Percentiles rank a stretch among this genome's conserved stretches.
phyloP scores from a whole-genome alignment of 1,140 invertebrate genomes.

The Leptinotarsa undecemlineata region DNA sequence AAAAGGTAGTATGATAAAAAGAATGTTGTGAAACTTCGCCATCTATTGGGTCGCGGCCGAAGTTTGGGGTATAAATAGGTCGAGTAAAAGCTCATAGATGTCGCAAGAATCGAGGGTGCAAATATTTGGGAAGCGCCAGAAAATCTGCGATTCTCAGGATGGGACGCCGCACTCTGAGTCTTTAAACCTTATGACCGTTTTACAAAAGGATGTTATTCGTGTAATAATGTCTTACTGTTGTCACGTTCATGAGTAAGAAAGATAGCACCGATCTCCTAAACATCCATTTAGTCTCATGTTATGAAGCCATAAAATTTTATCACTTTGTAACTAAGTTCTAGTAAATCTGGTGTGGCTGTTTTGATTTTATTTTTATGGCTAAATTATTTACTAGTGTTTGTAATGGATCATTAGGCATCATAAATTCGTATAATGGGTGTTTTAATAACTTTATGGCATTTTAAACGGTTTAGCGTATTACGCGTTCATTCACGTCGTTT shows the following conservation, averaged over 20 bases:
- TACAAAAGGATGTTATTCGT: too few species aligned
- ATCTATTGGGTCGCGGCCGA: not conserved
- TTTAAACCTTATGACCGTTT: not conserved
- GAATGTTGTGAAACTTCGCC: not conserved
- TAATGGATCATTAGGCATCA: slow-evolving; percentile 24
- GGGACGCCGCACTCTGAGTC: not conserved
- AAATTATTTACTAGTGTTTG: slow-evolving; percentile 20
- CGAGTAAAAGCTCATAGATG: not conserved
- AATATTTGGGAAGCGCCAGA: not conserved
- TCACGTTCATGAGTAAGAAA: too few species aligned
- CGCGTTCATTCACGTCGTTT: slow-evolving; percentile 6
- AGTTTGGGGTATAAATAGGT: not conserved
- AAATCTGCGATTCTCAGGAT: not conserved
- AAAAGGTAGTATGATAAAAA: too few species aligned
- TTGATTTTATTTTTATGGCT: slow-evolving; percentile 30
- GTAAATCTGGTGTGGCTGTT: slow-evolving; percentile 28
- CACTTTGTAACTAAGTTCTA: slow-evolving; percentile 25
- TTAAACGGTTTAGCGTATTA: slow-evolving; percentile 14
- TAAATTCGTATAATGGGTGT: slow-evolving; percentile 22
- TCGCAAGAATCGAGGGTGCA: not conserved
- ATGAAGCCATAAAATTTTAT: slow-evolving; percentile 31
- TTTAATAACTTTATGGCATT: slow-evolving; percentile 25
- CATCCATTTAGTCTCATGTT: slow-evolving; percentile 26
- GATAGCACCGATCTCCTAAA: slow-evolving; percentile 11
- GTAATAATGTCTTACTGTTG: too few species aligned